These are phyloP conservation scores for Venusia cambrica DNA, from an alignment of 2,888 invertebrate species.

Conservation along the genomic window DNA sequence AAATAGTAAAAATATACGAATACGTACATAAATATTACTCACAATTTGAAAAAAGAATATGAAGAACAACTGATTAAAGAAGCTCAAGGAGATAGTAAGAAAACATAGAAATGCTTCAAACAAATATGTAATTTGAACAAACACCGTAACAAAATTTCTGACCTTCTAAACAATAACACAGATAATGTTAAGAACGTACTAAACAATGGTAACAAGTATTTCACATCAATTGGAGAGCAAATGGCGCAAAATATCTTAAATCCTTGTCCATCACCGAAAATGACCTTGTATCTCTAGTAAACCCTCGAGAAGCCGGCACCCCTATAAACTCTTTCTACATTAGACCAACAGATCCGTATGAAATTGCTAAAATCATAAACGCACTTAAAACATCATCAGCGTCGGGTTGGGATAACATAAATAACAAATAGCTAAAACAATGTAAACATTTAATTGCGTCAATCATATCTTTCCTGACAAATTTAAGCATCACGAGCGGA, in stretches of 20 bases:
- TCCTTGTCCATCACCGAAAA: constrained; percentile 1
- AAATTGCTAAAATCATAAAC: constrained; percentile 2
- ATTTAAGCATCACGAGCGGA: constrained; percentile 1
- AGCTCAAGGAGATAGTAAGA: neutral
- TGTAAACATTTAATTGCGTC: neutral
- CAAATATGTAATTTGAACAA: neutral
- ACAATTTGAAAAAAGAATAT: neutral
- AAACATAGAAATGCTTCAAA: constrained; percentile 1
- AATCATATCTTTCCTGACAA: constrained; percentile 1
- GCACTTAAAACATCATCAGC: constrained; percentile 4
- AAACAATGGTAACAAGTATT: neutral
- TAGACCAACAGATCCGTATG: neutral
- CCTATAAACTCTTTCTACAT: constrained; percentile 3
- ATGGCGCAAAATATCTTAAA: neutral
- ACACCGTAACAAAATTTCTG: neutral
- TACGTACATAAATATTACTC: neutral
- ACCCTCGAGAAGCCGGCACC: neutral
- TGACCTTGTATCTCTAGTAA: neutral
- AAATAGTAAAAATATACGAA: constrained; percentile 2
- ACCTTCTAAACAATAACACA: neutral
- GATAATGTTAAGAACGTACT: neutral
- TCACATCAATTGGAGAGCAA: neutral
- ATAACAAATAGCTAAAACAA: constrained; percentile 1
- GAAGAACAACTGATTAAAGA: constrained; percentile 1
- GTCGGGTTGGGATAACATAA: constrained; percentile 9